Base-by-base conservation (phyloP, 64 coral and sea anemone species). In the Stichodactyla helianthus region DNA sequence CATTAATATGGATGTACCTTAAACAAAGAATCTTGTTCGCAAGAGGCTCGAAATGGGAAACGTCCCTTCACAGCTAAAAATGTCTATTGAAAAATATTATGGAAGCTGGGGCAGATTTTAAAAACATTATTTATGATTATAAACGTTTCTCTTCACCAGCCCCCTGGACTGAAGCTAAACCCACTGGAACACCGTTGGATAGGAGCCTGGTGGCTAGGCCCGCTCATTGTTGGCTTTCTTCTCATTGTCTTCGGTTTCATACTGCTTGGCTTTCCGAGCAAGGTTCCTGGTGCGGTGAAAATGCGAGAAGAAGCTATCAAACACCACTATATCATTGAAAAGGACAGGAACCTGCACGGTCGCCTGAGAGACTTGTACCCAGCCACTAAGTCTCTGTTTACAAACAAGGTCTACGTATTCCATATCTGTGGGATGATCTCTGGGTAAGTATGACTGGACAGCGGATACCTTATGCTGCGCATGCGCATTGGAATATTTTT, bases 201-300 rank as follows among this genome's bases (percentile, higher is more conserved):
- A 68, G 89, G 89, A 20, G 89, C 89, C 13, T 90, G 89, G 89
- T 90, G 89, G 89, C 54, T 90, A 79, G 89, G 89, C 10, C 65
- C 89, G 4, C 77, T 90, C 20, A 9, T 20, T 56, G 64, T 55
- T 15, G 82, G 52, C 10, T 90, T 83, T 51, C 10, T 84, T 60
- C 82, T 85, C 17, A 68, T 90, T 64, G 16, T 90, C 6, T 71
- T 51, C 12, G 89, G 82, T 22, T 18, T 85, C 20, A 16, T 90
- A 4, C 11, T 90, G 16, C 82, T 90, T 17, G 89, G 89, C 4
- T 90, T 85, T 19, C 89, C 89, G 22, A 84, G 89, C 12, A 64
- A 76, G 10, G 52, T 90, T 7, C 60, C 79, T 51, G 59, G 63
- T 74, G 51, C 82, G 6, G 52, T 20, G 7, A 18, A 64, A n/a